Base-by-base conservation (phyloP, 2,797 vertebrate species). In the Etheostoma nigrum region DNA sequence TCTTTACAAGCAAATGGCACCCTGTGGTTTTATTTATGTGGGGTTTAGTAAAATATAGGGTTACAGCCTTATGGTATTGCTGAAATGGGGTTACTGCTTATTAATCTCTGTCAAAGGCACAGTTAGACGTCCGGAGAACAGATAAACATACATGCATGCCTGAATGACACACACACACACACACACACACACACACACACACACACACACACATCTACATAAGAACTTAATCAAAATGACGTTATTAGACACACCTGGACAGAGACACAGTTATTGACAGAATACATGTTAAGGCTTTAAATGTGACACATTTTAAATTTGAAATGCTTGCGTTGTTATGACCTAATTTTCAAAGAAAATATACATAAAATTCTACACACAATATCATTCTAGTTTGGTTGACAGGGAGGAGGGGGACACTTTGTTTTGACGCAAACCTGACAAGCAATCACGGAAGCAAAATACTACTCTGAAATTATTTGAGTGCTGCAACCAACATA, bases 21-120 rank as follows among this genome's bases (percentile, higher is more conserved):
- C 86, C 81, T 63, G 67, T 85, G 85, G 86, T 27, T 91, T 93
- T 87, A 93, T 93, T 93, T 90, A 92, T 91, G 90, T 85, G 49
- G 53, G 83, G 42, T 84, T 88, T 76, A 74, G 51, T 86, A 80
- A 90, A 91, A 91, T 80, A 83, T 82, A 86, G 80, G 84, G 51
- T 87, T 76, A 72, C 40, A 82, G 49, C 76, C 73, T 86, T 60
- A 74, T 74, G 78, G 76, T 85, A 64, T 78, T 86, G 82, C 84
- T 78, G 85, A 66, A 47, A 86, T 64, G 44, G 58, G 72, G 57
- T 81, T 81, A 49, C 62, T 68, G 66, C 68, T 77, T 75, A 90
- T 92, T 88, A 88, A 90, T 88, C 89, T 89, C 79, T 87, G 89
- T 90, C 88, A 92, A 67, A 81, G 72, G 66, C 88, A 82, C 79